Conservation (phyloP, 1,140 invertebrate species). For the Trichomalopsis sarcophagae region DNA sequence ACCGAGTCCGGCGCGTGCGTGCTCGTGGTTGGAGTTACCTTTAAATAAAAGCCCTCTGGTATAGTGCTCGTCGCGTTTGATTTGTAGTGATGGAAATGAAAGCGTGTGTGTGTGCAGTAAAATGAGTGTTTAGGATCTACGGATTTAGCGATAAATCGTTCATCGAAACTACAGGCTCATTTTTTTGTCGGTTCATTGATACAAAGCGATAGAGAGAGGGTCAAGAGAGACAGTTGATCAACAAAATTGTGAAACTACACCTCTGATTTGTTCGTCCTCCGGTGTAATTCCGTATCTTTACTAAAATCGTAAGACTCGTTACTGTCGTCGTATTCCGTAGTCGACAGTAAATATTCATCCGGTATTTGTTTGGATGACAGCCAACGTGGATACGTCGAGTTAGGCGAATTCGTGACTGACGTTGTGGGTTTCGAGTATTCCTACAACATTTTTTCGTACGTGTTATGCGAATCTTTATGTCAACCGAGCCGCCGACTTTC, state of each 20-base stretch:
- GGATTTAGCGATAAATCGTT: background rate
- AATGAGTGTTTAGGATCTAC: background rate
- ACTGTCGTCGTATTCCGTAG: slow-evolving; percentile 73
- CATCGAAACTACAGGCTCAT: background rate
- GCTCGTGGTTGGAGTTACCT: background rate
- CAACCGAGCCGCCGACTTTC: background rate
- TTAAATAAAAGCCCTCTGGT: background rate
- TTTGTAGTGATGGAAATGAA: background rate
- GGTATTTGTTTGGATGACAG: slow-evolving; percentile 84
- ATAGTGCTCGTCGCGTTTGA: background rate
- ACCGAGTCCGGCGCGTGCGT: background rate
- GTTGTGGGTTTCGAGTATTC: slow-evolving; percentile 68
- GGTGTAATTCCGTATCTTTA: slow-evolving; percentile 44
- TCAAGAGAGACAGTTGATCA: background rate
- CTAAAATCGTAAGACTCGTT: slow-evolving; percentile 54
- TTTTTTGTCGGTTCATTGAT: background rate
- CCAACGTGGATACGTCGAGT: slow-evolving; percentile 73
- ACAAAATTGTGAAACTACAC: slow-evolving; percentile 27
- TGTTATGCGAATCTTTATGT: background rate
- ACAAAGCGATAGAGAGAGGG: background rate
- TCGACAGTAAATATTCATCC: slow-evolving; percentile 80
- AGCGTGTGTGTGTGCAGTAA: background rate
- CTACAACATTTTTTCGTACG: slow-evolving; percentile 58
- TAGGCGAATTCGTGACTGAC: slow-evolving; percentile 62
- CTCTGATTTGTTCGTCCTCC: slow-evolving; percentile 31